Conservation (phyloP, 2,797 vertebrate genomes). For the Echeneis naucrates region DNA sequence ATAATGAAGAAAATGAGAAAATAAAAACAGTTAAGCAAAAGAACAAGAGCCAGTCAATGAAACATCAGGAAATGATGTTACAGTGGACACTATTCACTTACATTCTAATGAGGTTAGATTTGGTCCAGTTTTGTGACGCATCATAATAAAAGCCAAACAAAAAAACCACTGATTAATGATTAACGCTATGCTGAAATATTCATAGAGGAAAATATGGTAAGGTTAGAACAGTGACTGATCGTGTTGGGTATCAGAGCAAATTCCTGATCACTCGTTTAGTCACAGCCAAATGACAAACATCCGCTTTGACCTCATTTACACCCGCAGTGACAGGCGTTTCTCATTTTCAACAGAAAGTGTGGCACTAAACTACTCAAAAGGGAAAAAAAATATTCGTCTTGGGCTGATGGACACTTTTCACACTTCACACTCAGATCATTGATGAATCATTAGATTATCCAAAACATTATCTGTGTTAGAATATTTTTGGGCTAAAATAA, state of each 20-base stretch:
- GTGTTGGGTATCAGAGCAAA: slow-evolving; percentile 14
- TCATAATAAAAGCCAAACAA: slow-evolving; percentile 46
- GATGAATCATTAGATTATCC: no score
- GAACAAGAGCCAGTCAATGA: no score
- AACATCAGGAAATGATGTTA: no score
- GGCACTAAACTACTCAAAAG: neutral
- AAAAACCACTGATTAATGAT: slow-evolving; percentile 67
- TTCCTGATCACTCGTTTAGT: slow-evolving; percentile 7
- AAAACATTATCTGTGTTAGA: no score
- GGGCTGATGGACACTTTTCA: no score
- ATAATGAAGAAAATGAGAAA: no score
- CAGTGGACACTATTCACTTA: neutral
- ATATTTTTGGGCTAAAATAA: neutral
- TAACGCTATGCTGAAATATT: slow-evolving; percentile 70
- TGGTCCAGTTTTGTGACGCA: slow-evolving; percentile 12
- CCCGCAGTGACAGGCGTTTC: neutral
- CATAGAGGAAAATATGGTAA: slow-evolving; percentile 62
- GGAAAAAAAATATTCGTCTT: neutral
- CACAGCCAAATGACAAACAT: neutral
- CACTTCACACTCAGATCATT: no score
- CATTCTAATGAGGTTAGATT: slow-evolving; percentile 1
- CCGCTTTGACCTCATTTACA: neutral
- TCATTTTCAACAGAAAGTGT: neutral
- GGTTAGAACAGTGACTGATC: neutral
- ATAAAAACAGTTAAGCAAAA: no score